phyloP scores from a whole-genome alignment of 1,140 invertebrate species.

The Latrodectus geometricus region DNA sequence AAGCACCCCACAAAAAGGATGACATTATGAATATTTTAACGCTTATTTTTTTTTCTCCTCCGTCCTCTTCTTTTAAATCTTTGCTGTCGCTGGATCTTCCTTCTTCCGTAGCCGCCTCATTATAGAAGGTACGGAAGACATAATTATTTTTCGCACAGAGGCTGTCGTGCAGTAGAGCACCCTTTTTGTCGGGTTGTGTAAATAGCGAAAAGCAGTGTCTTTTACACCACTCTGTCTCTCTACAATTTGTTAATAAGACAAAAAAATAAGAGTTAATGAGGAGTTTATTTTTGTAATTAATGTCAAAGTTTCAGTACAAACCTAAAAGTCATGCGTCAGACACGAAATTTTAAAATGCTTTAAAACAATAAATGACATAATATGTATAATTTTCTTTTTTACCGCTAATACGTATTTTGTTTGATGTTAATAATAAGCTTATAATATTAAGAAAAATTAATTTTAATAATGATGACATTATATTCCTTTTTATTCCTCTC shows the following conservation, averaged over 20 bases:
- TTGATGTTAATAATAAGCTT: no score
- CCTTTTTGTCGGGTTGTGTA: slow-evolving; percentile 25
- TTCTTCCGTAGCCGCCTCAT: slow-evolving; percentile 39
- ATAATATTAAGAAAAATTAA: no score
- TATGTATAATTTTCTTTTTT: no score
- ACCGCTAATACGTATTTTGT: no score
- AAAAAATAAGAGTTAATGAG: no score
- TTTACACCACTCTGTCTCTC: background rate
- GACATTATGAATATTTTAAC: slow-evolving; percentile 57
- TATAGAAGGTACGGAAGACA: slow-evolving; percentile 36
- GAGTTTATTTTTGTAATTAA: no score
- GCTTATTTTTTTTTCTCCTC: slow-evolving; percentile 44
- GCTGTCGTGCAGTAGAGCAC: background rate
- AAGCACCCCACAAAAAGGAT: slow-evolving; percentile 22
- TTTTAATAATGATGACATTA: no score
- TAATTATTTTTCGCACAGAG: slow-evolving; percentile 44
- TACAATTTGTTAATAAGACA: slow-evolving; percentile 5
- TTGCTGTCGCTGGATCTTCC: background rate
- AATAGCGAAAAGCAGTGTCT: slow-evolving; percentile 21
- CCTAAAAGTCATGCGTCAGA: no score
- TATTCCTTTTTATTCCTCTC: no score
- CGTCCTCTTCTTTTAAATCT: background rate
- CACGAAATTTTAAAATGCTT: no score
- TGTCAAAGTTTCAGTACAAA: no score
- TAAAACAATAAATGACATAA: no score